Evolutionary conservation across 2,113 vertebrate genomes (phyloP).

Genomic region (Paracanthobrama guichenoti): DNA sequence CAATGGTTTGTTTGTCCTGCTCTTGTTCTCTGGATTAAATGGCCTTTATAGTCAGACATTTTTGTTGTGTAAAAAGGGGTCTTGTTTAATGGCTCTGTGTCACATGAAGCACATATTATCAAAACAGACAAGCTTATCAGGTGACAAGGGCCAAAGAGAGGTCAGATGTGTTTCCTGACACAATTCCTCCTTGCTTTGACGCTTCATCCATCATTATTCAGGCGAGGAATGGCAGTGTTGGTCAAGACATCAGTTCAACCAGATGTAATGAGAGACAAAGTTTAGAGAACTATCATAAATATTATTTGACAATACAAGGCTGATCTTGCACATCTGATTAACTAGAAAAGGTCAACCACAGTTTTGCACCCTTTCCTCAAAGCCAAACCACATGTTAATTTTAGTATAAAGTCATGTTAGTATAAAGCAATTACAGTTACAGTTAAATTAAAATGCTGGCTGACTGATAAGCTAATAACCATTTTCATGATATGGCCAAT

Average conservation of each 20-base stretch:
- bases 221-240: constrained; percentile 8
- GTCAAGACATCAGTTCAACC: not conserved
- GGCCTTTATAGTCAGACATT: constrained; percentile 68
- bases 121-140: constrained; percentile 80
- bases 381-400: constrained; percentile 46
- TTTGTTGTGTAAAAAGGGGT: constrained; percentile 72
- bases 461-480: not conserved
- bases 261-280: constrained; percentile 5
- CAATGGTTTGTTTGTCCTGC: constrained; percentile 69
- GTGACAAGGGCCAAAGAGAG: constrained; percentile 65
- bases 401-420: not conserved
- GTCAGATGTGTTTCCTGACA: constrained; percentile 51
- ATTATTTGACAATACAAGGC: not conserved
- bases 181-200: constrained; percentile 40
- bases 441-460: not conserved
- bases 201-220: constrained; percentile 50
- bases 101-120: constrained; percentile 70
- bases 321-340: constrained; percentile 10
- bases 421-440: not conserved
- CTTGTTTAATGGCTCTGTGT: constrained; percentile 39
- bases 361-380: constrained; percentile 45
- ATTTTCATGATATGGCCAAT: not conserved
- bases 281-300: not conserved
- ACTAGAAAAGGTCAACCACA: constrained; percentile 12
- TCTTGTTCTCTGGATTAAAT: constrained; percentile 69